Evolutionary conservation across 37 sponge, comb jelly and placozoan genomes (phyloP).

Genomic region (Diacarnus erythraeanus): DNA sequence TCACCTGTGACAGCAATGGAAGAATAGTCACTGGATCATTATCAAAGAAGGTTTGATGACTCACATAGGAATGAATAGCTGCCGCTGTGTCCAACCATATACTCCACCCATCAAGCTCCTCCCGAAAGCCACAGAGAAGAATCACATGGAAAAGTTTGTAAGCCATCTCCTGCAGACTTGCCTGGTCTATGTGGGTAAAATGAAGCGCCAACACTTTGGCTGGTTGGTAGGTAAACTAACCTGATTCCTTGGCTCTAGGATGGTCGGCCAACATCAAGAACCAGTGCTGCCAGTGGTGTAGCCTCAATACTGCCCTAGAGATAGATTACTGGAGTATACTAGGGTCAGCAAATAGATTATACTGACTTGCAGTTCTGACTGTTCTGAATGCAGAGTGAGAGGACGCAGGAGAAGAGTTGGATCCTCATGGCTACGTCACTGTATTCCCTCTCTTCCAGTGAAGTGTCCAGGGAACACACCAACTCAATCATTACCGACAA

Average conservation of each 20-base stretch:
- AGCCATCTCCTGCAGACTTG: slow-evolving; percentile 52
- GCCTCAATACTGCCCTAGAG: slow-evolving; percentile 35
- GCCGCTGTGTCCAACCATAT: slow-evolving; percentile 80
- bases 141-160: slow-evolving; percentile 59
- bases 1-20: neutral
- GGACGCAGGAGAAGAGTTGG: slow-evolving; percentile 58
- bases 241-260: slow-evolving; percentile 16
- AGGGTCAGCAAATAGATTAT: neutral
- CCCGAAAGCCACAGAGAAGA: slow-evolving; percentile 58
- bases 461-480: slow-evolving; percentile 34
- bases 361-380: slow-evolving; percentile 61
- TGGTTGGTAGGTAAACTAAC: too few species aligned
- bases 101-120: slow-evolving; percentile 86
- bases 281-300: slow-evolving; percentile 63
- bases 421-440: slow-evolving; percentile 37
- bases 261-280: slow-evolving; percentile 52
- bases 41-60: too few species aligned
- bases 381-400: slow-evolving; percentile 53
- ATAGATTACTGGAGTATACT: neutral
- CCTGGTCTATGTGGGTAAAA: slow-evolving; percentile 15
- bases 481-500: slow-evolving; percentile 55
- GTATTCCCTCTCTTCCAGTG: slow-evolving; percentile 18
- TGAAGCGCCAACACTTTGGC: neutral
- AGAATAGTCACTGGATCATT: too few species aligned
- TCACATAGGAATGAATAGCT: slow-evolving; percentile 65